These are phyloP conservation scores for Mythimna ferrago DNA, from an alignment of 2,888 invertebrate genomes.

Conservation along the genomic window DNA sequence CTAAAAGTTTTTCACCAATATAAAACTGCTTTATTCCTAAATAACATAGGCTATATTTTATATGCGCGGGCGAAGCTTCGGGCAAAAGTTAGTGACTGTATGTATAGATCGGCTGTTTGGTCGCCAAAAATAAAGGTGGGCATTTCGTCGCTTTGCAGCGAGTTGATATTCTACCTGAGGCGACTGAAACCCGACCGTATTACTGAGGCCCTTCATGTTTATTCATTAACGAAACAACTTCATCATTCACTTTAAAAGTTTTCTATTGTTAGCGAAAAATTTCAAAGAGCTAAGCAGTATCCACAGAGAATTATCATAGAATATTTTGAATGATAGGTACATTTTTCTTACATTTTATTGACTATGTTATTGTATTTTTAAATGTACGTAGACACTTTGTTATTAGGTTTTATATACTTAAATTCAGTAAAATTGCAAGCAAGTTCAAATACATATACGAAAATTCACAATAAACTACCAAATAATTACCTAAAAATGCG, in stretches of 20 bases:
- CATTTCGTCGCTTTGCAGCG: neutral
- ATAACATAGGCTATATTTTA: too few species aligned
- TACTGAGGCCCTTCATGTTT: conserved; percentile 1
- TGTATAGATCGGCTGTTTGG: neutral
- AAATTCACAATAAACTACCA: neutral
- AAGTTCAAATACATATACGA: too few species aligned
- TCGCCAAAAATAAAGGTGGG: neutral
- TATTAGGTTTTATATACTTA: too few species aligned
- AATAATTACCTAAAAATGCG: neutral
- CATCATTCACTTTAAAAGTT: conserved; percentile 12
- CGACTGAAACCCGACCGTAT: conserved; percentile 5
- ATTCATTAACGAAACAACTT: conserved; percentile 16
- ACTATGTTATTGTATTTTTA: neutral
- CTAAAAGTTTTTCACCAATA: too few species aligned
- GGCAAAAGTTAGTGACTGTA: too few species aligned
- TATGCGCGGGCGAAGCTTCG: too few species aligned
- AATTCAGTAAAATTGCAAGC: too few species aligned
- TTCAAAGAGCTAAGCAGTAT: neutral
- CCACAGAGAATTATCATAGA: neutral
- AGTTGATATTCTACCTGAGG: conserved; percentile 2
- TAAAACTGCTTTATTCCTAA: too few species aligned
- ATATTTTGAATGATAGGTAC: neutral
- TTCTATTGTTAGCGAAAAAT: conserved; percentile 19
- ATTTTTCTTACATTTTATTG: neutral
- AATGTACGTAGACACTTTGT: too few species aligned